Evolutionary conservation across 2,888 invertebrate genomes (phyloP).

Genomic region (Tanytarsus gracilentus): DNA sequence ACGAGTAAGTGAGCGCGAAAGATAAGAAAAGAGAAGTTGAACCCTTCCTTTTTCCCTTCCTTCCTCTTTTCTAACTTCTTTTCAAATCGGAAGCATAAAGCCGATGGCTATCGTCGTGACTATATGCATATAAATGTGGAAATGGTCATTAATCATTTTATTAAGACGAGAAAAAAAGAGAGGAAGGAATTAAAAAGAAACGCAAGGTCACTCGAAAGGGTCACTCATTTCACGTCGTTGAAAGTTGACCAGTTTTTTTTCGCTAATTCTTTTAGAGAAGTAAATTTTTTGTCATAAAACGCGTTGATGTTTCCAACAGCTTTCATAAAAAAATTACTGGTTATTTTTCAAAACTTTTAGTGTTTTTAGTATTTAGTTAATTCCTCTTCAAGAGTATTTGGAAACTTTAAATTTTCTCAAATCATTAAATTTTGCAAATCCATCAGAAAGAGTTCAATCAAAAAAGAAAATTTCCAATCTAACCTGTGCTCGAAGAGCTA

Average conservation of each 20-base stretch:
- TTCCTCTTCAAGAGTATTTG: too few relatives aligned
- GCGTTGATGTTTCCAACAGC: too few relatives aligned
- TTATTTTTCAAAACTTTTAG: too few relatives aligned
- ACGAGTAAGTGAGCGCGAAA: too few relatives aligned
- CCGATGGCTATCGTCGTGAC: too few relatives aligned
- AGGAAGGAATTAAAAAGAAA: constrained; percentile 19
- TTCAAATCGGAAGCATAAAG: neutral
- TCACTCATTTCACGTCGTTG: constrained; percentile 25
- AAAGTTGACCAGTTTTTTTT: constrained; percentile 31
- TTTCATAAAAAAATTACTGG: too few relatives aligned
- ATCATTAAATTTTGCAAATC: too few relatives aligned
- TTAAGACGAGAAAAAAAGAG: constrained; percentile 16
- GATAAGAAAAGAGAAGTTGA: too few relatives aligned
- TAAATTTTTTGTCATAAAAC: too few relatives aligned
- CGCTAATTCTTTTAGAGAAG: constrained; percentile 1
- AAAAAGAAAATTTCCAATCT: too few relatives aligned
- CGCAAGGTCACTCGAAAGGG: constrained; percentile 31
- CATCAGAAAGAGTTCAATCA: constrained; percentile 22
- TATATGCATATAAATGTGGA: neutral
- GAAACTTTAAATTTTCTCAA: too few relatives aligned
- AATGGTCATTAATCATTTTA: constrained; percentile 32
- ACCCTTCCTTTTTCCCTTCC: neutral
- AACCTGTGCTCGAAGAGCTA: constrained; percentile 44
- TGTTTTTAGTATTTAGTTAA: too few relatives aligned
- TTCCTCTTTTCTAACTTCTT: neutral